Evolutionary conservation across 2,888 invertebrate genomes (phyloP).

Genomic region (Lobophora halterata): DNA sequence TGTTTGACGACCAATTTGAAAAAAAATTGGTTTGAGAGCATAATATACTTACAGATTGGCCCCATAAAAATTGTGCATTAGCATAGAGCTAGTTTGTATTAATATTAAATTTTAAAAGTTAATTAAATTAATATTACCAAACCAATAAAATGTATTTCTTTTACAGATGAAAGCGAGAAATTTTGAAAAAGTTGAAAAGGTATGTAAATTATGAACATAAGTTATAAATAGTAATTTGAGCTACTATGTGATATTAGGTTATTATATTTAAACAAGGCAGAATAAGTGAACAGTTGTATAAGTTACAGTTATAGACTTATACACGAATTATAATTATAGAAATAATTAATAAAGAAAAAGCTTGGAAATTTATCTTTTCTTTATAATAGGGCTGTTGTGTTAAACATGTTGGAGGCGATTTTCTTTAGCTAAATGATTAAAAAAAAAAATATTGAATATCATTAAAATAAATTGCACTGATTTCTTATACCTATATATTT

Average conservation of each 20-base stretch:
- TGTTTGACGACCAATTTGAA: no score
- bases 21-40: no score
- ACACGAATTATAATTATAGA: no score
- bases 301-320: no score
- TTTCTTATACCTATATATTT: no score
- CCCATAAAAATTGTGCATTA: no score
- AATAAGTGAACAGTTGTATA: no score
- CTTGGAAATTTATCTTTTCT: slow-evolving; percentile 56
- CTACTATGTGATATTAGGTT: slow-evolving; percentile 46
- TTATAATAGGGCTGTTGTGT: slow-evolving; percentile 74
- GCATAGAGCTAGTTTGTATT: neutral
- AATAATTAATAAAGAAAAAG: slow-evolving; percentile 59
- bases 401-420: slow-evolving; percentile 75
- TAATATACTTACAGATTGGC: no score
- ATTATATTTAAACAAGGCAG: no score
- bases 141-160: neutral
- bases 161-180: slow-evolving; percentile 98
- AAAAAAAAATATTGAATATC: slow-evolving; percentile 7
- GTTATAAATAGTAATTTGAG: slow-evolving; percentile 30
- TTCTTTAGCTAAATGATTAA: slow-evolving; percentile 45
- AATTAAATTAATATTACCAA: no score
- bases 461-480: no score
- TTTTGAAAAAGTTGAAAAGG: slow-evolving; percentile 99
- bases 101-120: neutral
- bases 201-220: slow-evolving; percentile 78